A percentile compares a stretch with the other conserved stretches of the same genome.
These are phyloP conservation scores for Cheilosia urbana DNA, from an alignment of 2,888 invertebrate genomes.

Conservation along the genomic window DNA sequence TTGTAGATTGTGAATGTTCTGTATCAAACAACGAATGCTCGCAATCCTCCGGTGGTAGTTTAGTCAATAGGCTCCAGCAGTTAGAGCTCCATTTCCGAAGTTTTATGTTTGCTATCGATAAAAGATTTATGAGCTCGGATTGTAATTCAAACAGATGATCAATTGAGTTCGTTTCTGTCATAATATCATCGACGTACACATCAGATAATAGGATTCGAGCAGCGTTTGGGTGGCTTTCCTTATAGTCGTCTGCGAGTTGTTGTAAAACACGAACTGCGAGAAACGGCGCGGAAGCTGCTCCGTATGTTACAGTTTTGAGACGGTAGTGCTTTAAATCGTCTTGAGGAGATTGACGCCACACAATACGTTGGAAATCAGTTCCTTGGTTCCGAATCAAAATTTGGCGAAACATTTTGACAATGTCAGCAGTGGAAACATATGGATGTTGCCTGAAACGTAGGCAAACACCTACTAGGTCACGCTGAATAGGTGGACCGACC, in stretches of 20 bases:
- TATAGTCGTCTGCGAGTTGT: slow-evolving; percentile 31
- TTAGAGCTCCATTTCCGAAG: slow-evolving; percentile 38
- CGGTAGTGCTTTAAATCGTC: slow-evolving; percentile 12
- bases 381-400: slow-evolving; percentile 19
- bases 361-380: slow-evolving; percentile 36
- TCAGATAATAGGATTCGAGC: neutral
- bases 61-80: slow-evolving; percentile 23
- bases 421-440: slow-evolving; percentile 44
- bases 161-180: no score
- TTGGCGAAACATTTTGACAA: slow-evolving; percentile 43
- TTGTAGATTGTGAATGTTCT: slow-evolving; percentile 1
- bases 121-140: slow-evolving; percentile 1
- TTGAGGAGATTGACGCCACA: slow-evolving; percentile 14
- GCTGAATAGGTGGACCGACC: slow-evolving; percentile 29
- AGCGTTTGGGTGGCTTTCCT: neutral
- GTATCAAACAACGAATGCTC: slow-evolving; percentile 17
- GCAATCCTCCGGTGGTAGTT: neutral
- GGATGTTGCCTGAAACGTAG: slow-evolving; percentile 37
- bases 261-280: slow-evolving; percentile 21
- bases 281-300: slow-evolving; percentile 30
- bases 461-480: slow-evolving; percentile 29
- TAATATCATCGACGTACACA: no score
- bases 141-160: neutral
- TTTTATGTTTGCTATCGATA: neutral
- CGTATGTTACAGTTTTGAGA: slow-evolving; percentile 13